Base-by-base conservation (phyloP, 2,888 invertebrate genomes). In the Bursaphelenchus okinawaensis region DNA sequence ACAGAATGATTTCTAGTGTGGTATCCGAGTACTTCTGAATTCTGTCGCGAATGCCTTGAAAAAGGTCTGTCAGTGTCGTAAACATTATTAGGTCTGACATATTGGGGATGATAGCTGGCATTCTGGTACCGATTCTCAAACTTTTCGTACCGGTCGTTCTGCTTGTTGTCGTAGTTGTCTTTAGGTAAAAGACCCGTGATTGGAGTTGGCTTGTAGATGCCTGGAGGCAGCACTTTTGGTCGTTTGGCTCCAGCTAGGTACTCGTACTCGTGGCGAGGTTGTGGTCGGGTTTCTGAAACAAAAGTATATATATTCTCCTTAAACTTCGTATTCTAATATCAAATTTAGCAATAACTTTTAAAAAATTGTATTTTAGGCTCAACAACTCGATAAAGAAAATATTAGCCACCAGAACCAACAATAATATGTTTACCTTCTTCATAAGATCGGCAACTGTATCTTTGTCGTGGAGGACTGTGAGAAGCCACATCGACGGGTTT, bases 121-220 rank as follows among this genome's bases (percentile, higher is more conserved):
- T 40, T 40, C 6, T 40, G 40, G 6, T 40, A 40, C 40, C n/a
- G 12, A 40, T 40, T 40, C n/a, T 24, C 63, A 22, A 8, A 24
- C 28, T 6, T 24, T n/a, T 64, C 29, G 28, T n/a, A 20, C 28
- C 61, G 19, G 19, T 22, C 24, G 19, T 63, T 19, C 8, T 63
- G 26, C 19, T 63, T 27, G n/a, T 63, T 29, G n/a, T 24, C 9
- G 2, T 24, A 22, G 26, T 56, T 56, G 8, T 59, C 60, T 4
- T 59, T 50, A 40, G 50, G 50, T 27, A 51, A 9, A 16, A 67
- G 55, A 8, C 60, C 66, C 28, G 65, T 24, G 29, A 65, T 67
- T 23, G 65, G 65, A 4, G 65, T 65, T 12, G 65, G 52, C n/a
- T 31, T 24, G 54, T 65, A 65, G 28, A 65, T 65, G 64, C 52